A percentile compares a stretch with the other conserved stretches of the same genome.
phyloP scores from a whole-genome alignment of 1,140 invertebrate genomes.

The Nixonia krombeini region DNA sequence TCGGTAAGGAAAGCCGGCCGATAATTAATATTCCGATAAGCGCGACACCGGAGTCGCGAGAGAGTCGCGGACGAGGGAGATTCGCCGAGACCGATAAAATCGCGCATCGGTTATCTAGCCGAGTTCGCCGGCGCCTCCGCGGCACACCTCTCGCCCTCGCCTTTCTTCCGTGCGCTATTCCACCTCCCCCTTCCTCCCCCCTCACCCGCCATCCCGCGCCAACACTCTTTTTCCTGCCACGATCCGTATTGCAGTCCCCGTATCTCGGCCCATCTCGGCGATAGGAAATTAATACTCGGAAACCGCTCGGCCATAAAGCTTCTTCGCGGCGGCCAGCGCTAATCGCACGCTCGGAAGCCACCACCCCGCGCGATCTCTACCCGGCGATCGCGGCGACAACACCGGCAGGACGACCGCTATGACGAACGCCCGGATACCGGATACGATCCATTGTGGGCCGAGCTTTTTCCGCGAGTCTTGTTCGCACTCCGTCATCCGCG shows the following conservation, averaged over 20 bases:
- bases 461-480: slow-evolving; percentile 14
- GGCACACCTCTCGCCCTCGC: slow-evolving; percentile 28
- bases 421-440: slow-evolving; percentile 27
- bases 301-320: slow-evolving; percentile 62
- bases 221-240: slow-evolving; percentile 7
- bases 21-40: too few relatives aligned
- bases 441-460: too few relatives aligned
- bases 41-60: slow-evolving; percentile 52
- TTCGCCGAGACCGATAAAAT: too few relatives aligned
- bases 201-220: not conserved
- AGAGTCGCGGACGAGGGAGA: slow-evolving; percentile 55
- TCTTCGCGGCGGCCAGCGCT: slow-evolving; percentile 65
- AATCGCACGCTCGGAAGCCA: too few relatives aligned
- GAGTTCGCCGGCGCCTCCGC: slow-evolving; percentile 46
- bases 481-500: slow-evolving; percentile 20
- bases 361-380: too few relatives aligned
- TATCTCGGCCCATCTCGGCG: slow-evolving; percentile 20
- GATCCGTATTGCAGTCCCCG: not conserved
- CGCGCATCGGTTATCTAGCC: slow-evolving; percentile 40
- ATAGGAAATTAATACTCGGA: slow-evolving; percentile 66
- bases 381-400: too few relatives aligned
- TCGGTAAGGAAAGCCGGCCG: too few relatives aligned
- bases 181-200: slow-evolving; percentile 12
- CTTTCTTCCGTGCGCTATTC: slow-evolving; percentile 31
- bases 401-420: too few relatives aligned